Evolutionary conservation across 1,140 invertebrate genomes (phyloP), one percentile per base, ranked within the genome.

Genomic region (Ericerus pela): DNA sequence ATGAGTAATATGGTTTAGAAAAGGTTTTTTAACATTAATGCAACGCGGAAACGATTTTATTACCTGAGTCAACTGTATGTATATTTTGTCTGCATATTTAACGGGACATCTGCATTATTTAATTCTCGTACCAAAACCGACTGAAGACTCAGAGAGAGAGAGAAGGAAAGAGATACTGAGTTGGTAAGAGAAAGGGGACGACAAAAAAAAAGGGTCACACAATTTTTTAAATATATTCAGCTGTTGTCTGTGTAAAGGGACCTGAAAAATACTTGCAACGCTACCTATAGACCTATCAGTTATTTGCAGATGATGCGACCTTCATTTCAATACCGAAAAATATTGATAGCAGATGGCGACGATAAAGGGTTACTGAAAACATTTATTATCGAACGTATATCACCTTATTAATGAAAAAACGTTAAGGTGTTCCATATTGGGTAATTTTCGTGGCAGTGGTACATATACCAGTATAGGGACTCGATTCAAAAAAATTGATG

Each of bases 81-180:
- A 18, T 18, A 14, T 24, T 18, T 24, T 47, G 20, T 47, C 41
- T 47, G 41, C 22, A 47, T 47, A 47, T 47, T 47, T 47, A 47
- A 47, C 41, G 41, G 41, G 41, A 47, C 41, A 47, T 47, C 41
- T 47, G 41, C 41, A 47, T 47, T 47, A 47, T 47, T 47, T 47
- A 47, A 47, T 47, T 47, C 41, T 24, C 41, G 41, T 47, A 18
- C 36, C 41, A 47, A 47, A n/a, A n/a, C n/a, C n/a, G n/a, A n/a
- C n/a, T n/a, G n/a, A n/a, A n/a, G n/a, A n/a, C n/a, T n/a, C n/a
- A n/a, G n/a, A n/a, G n/a, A n/a, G n/a, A n/a, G n/a, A n/a, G n/a
- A n/a, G n/a, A n/a, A n/a, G n/a, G n/a, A n/a, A n/a, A n/a, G n/a
- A n/a, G n/a, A n/a, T n/a, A n/a, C n/a, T n/a, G n/a, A n/a, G n/a